phyloP scores from a whole-genome alignment of 2,797 vertebrate species.

The Fringilla coelebs region DNA sequence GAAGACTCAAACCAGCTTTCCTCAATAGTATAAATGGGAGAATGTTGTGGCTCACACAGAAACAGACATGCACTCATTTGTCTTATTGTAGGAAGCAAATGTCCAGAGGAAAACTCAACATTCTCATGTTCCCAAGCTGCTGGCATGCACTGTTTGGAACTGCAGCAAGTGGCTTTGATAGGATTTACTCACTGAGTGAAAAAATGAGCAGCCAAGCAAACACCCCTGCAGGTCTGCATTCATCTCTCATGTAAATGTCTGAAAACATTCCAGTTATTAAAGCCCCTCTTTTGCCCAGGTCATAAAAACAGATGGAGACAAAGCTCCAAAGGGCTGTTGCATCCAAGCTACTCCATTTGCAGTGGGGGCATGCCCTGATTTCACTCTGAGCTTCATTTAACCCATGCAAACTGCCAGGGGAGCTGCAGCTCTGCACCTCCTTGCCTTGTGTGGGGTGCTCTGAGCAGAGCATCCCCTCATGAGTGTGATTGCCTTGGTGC shows the following conservation, averaged over 20 bases:
- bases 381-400: not conserved
- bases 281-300: not conserved
- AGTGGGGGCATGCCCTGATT: not conserved
- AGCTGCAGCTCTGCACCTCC: not conserved
- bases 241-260: not conserved
- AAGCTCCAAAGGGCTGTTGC: not conserved
- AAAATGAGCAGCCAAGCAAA: conserved; percentile 2
- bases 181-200: not conserved
- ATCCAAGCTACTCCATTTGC: not conserved
- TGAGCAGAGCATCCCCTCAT: not conserved
- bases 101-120: not conserved
- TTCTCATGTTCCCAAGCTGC: not conserved
- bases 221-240: not conserved
- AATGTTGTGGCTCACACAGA: not conserved
- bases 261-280: not conserved
- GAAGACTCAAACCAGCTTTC: not conserved
- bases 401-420: not conserved
- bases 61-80: not conserved
- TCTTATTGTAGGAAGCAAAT: not conserved
- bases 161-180: not conserved
- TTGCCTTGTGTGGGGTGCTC: not conserved
- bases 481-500: not conserved
- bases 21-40: not conserved
- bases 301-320: conserved; percentile 10
- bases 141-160: not conserved